Evolutionary conservation across 2,113 vertebrate species (phyloP), one percentile per base, ranked within the genome.

Genomic region (Calyptomena viridis): DNA sequence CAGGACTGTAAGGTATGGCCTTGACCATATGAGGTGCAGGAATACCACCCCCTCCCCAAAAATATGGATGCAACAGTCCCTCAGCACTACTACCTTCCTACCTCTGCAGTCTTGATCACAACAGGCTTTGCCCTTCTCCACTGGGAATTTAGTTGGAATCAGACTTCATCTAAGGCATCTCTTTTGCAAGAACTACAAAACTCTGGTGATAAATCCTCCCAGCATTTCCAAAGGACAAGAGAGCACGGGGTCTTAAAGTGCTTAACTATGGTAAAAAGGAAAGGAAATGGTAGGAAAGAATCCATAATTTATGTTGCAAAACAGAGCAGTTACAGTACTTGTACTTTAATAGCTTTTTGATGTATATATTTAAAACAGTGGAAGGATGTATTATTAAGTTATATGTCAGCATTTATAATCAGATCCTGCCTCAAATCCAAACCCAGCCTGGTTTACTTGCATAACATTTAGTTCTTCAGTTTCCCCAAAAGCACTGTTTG

Each of bases 231-330:
- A n/a, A 69, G 71, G 49, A 8, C 73, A 89, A 89, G 60, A 88
- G 35, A 84, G 80, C 40, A 74, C 1, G 2, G 79, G 74, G 69
- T 72, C 76, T 92, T 95, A 96, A 95, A 96, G 96, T 96, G 95
- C 93, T 94, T 84, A 85, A 90, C 80, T 78, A 80, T 44, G 50
- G 80, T 31, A 87, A 86, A 93, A 90, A 93, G 24, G 35, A 74
- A 81, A 72, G 35, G 89, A 68, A 81, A 42, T 2, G 8, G 59
- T 27, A 84, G 92, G 52, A 86, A 77, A 85, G 56, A 71, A 87
- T 87, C 53, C 56, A 72, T 87, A 56, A 92, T 87, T 88, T 87
- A 90, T 78, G 66, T 87, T 89, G 92, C 66, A 94, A 93, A 94
- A 89, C 21, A 94, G 72, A 90, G 85, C 87, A 88, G 79, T 84